Evolutionary conservation across 2,797 vertebrate genomes (phyloP).

Genomic region (Ctenosaura bakeri): DNA sequence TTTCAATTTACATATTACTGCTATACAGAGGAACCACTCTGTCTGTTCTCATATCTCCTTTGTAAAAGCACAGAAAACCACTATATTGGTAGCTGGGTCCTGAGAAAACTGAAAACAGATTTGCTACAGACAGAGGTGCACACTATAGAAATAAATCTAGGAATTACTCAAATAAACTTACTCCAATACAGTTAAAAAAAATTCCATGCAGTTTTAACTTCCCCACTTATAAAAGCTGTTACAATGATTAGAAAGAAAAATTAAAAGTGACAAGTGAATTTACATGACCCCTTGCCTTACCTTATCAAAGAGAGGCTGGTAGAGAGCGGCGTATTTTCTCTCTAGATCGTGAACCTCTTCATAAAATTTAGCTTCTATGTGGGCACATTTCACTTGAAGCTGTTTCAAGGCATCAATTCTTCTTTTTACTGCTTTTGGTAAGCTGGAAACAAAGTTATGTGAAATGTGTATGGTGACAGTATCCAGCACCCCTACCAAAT

Average conservation of each 20-base stretch:
- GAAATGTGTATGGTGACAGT: conserved; percentile 16
- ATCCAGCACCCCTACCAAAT: neutral
- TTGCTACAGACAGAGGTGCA: neutral
- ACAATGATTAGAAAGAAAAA: neutral
- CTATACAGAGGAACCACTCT: neutral
- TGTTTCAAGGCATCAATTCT: conserved; percentile 95
- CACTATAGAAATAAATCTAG: too few relatives aligned
- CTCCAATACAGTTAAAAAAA: neutral
- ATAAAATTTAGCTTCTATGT: conserved; percentile 98
- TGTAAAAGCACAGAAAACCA: neutral
- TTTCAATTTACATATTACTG: too few relatives aligned
- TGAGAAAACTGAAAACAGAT: neutral
- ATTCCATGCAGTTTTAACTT: neutral
- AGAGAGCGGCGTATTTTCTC: conserved; percentile 94
- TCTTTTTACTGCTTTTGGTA: conserved; percentile 94
- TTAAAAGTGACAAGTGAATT: neutral
- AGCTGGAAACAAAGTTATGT: conserved; percentile 73
- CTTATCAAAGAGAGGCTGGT: conserved; percentile 96
- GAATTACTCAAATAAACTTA: neutral
- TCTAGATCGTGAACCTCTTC: conserved; percentile 97
- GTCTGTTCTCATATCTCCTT: neutral
- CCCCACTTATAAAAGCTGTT: neutral
- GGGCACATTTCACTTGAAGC: conserved; percentile 94
- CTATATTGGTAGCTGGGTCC: neutral
- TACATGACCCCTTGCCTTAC: conserved; percentile 72